Conservation (phyloP, 2,797 vertebrate species). For the Microhierax caerulescens region DNA sequence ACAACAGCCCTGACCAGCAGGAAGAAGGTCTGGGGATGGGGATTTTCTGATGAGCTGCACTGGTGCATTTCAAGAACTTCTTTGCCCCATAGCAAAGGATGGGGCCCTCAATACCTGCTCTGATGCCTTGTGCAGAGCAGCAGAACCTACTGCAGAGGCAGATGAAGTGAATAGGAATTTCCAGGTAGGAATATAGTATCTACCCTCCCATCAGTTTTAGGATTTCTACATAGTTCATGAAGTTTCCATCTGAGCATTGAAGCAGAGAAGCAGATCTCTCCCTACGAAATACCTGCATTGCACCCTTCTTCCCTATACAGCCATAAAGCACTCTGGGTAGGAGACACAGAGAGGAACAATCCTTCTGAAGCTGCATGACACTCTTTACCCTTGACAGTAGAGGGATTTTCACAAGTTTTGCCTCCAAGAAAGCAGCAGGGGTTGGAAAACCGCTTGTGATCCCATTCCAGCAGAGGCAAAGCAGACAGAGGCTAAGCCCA, state of each 20-base stretch:
- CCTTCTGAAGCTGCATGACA: not conserved
- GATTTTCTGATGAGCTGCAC: not conserved
- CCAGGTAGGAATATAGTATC: not conserved
- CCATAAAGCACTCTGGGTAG: not conserved
- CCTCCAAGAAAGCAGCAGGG: not conserved
- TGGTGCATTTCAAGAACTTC: not conserved
- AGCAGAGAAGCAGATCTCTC: not conserved
- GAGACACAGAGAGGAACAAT: not conserved
- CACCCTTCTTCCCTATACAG: rapidly evolving
- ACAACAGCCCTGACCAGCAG: not conserved
- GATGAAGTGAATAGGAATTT: not conserved
- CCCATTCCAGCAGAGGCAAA: not conserved
- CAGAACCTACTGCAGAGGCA: not conserved
- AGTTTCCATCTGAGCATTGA: not conserved
- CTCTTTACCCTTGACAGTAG: not conserved
- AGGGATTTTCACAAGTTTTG: not conserved
- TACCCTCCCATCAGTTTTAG: not conserved
- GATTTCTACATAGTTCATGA: not conserved
- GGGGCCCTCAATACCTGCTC: not conserved
- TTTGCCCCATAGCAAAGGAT: rapidly evolving
- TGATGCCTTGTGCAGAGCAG: not conserved
- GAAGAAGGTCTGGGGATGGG: not conserved
- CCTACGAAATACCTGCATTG: not conserved
- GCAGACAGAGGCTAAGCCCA: not conserved
- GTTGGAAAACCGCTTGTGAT: not conserved